Evolutionary conservation across 2,888 invertebrate species (phyloP).

Genomic region (Sturmia bella): DNA sequence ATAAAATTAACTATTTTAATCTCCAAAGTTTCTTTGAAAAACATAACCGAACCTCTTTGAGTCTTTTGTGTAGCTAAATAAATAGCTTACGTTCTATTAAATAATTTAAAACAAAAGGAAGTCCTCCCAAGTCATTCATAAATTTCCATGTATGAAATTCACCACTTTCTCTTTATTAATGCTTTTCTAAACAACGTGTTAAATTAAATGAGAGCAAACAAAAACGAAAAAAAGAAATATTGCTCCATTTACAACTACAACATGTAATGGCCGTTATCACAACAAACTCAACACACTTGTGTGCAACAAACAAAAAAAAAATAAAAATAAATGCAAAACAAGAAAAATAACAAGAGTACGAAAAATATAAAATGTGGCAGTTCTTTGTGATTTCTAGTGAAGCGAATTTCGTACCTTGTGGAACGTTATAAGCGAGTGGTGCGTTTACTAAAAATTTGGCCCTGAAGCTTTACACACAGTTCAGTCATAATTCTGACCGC

Average conservation of each 20-base stretch:
- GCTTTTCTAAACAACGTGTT: conserved; percentile 63
- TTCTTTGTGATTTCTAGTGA: background rate
- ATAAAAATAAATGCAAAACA: background rate
- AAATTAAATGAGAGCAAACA: conserved; percentile 29
- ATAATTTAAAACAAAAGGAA: conserved; percentile 4
- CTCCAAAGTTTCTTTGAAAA: background rate
- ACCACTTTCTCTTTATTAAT: conserved; percentile 61
- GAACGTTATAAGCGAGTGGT: conserved; percentile 44
- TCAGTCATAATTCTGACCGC: conserved; percentile 80
- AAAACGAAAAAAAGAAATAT: background rate
- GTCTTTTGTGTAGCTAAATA: background rate
- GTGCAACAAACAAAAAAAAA: conserved; percentile 41
- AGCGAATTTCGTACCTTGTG: conserved; percentile 23
- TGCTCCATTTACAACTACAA: conserved; percentile 31
- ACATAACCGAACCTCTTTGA: background rate
- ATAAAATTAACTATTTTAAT: too few species aligned
- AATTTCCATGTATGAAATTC: conserved; percentile 28
- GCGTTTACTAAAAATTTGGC: conserved; percentile 70
- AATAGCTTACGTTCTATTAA: conserved; percentile 22
- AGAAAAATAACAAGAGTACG: background rate
- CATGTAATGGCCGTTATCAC: conserved; percentile 35
- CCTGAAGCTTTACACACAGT: conserved; percentile 71
- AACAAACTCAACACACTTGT: conserved; percentile 57
- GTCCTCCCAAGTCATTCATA: conserved; percentile 54
- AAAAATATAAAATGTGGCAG: conserved; percentile 28